These are phyloP conservation scores for Anableps anableps DNA, from an alignment of 2,797 vertebrate genomes.

Conservation along the genomic window DNA sequence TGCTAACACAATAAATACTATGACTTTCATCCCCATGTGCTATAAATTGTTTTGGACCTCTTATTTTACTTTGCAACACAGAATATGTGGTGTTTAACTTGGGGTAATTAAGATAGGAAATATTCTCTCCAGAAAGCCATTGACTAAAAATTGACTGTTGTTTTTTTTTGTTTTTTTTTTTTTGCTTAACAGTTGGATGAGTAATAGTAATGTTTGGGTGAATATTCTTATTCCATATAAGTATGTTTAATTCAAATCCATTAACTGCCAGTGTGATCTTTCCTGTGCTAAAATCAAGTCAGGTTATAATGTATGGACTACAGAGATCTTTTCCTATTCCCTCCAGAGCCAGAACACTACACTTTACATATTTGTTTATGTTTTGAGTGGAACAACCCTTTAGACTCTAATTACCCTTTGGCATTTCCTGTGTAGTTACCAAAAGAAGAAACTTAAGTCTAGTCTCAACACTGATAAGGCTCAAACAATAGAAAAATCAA, in stretches of 20 bases:
- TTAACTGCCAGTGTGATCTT: not conserved
- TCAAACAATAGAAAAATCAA: constrained; percentile 8
- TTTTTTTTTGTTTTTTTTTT: not conserved
- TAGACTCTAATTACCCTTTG: constrained; percentile 27
- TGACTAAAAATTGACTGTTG: no score
- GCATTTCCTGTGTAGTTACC: constrained; percentile 41
- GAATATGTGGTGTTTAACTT: not conserved
- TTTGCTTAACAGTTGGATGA: not conserved
- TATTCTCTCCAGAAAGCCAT: not conserved
- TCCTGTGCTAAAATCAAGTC: not conserved
- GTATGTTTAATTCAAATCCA: not conserved
- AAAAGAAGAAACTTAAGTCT: constrained; percentile 5
- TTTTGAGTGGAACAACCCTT: constrained; percentile 23
- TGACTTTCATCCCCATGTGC: not conserved
- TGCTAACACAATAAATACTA: not conserved
- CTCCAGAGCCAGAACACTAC: not conserved
- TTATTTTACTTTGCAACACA: not conserved
- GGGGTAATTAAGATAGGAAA: not conserved
- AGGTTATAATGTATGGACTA: not conserved
- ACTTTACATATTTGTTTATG: constrained; percentile 5
- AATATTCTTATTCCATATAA: not conserved
- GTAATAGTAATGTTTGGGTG: not conserved
- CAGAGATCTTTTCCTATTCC: not conserved
- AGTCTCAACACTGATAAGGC: constrained; percentile 14
- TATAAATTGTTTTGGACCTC: not conserved